Conservation (phyloP, 2,113 vertebrate genomes). For the Murina feae region DNA sequence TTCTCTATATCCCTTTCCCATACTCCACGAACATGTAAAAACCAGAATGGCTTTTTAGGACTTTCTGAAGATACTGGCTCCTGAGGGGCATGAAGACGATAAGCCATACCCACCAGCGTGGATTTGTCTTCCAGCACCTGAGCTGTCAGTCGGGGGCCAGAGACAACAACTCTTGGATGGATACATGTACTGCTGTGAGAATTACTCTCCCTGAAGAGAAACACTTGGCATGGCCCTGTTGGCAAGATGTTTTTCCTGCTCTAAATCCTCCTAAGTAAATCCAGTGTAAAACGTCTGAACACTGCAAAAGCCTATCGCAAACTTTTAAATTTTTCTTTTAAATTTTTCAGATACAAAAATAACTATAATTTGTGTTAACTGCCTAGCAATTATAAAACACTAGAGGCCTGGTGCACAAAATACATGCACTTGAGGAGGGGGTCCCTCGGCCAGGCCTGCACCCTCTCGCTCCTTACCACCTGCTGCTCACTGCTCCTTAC, state of each 20-base stretch:
- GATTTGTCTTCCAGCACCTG: neutral
- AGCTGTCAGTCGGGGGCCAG: neutral
- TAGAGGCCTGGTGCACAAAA: too few species aligned
- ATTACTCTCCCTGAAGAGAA: neutral
- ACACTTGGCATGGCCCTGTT: neutral
- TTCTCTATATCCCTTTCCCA: neutral
- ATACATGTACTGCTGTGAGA: neutral
- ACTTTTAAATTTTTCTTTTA: neutral
- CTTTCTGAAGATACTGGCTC: neutral
- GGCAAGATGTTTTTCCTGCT: constrained; percentile 38
- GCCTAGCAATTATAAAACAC: neutral
- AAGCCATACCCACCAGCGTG: neutral
- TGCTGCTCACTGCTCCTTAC: too few species aligned
- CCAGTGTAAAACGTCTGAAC: constrained; percentile 3
- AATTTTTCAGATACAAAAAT: neutral
- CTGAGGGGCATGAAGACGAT: neutral
- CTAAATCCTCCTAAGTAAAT: constrained; percentile 46
- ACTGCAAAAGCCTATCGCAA: constrained; percentile 31
- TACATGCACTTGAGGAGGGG: too few species aligned
- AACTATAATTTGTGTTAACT: constrained; percentile 1
- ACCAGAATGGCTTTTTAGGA: neutral
- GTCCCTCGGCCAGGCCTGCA: too few species aligned
- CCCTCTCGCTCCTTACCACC: too few species aligned
- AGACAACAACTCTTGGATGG: constrained; percentile 4
- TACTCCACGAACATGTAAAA: neutral